Base-by-base conservation (phyloP, 2,888 invertebrate species). In the Hemicrepidius hirtus region DNA sequence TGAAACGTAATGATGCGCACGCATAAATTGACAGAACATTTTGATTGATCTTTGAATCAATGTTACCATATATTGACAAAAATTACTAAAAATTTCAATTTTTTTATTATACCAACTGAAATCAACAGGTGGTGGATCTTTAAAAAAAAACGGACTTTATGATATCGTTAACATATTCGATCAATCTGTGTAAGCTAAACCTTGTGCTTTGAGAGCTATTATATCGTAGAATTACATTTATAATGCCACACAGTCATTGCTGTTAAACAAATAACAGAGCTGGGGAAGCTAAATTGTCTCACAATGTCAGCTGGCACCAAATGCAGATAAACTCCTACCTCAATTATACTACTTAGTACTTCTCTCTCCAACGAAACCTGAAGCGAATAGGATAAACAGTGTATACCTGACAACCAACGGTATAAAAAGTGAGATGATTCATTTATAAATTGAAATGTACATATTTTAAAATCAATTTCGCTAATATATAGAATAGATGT, bases 201-300 rank as follows among this genome's bases (percentile, higher is more conserved):
- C 53, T n/a, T 28, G 6, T 53, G 53, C 28, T 53, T 53, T 53
- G 13, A 28, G 53, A 13, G 12, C 28, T 53, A 53, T 53, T 53
- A 53, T n/a, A 53, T 32, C 21, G 5, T 13, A 53, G 5, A 5
- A 53, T 53, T 53, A 53, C 53, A 32, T 53, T 28, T 28, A 28
- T 13, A 12, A 53, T 28, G 9, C 21, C 53, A 13, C 32, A 28
- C 13, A 53, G 28, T 32, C 28, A 32, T 53, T 53, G 57, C 16
- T 57, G 20, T 57, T 57, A 37, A 57, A 57, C 57, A 57, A 37
- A 16, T 57, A 57, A 37, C 21, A 9, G n/a, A 53, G 53, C 28
- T 13, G 12, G 37, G 24, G 37, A n/a, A 37, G 37, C n/a, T 57
- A 57, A 35, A 57, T 57, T 57, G 37, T 57, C 35, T 20, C 21